phyloP scores from a whole-genome alignment of 1,140 invertebrate species.

The Rhynchophorus ferrugineus region DNA sequence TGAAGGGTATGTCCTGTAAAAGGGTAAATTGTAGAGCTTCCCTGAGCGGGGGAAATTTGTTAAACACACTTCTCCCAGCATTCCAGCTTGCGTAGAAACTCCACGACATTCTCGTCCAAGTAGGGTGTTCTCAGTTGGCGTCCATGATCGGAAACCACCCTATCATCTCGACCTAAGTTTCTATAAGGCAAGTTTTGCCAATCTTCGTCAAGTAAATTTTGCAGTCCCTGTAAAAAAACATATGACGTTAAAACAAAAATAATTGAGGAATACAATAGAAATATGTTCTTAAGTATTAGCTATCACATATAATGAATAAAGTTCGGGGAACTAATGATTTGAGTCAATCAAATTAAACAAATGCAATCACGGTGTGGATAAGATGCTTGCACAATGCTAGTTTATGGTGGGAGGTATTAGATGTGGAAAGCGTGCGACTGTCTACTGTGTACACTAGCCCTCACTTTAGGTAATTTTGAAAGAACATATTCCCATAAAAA shows the following conservation, averaged over 20 bases:
- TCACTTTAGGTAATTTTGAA: too few species aligned
- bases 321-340: too few species aligned
- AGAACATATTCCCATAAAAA: too few species aligned
- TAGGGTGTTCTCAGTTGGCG: slow-evolving; percentile 82
- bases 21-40: background rate
- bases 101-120: slow-evolving; percentile 83
- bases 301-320: too few species aligned
- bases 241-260: background rate
- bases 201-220: slow-evolving; percentile 66
- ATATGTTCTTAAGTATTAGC: too few species aligned
- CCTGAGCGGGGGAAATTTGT: slow-evolving; percentile 48
- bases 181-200: slow-evolving; percentile 78
- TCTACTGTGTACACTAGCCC: too few species aligned
- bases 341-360: too few species aligned
- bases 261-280: too few species aligned
- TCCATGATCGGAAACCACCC: slow-evolving; percentile 72
- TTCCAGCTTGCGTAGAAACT: slow-evolving; percentile 61
- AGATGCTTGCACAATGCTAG: too few species aligned
- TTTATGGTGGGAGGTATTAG: too few species aligned
- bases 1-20: slow-evolving; percentile 56
- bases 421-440: too few species aligned
- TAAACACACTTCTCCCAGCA: slow-evolving; percentile 67
- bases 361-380: too few species aligned
- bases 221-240: slow-evolving; percentile 43
- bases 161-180: slow-evolving; percentile 92